Evolutionary conservation across 2,888 invertebrate species (phyloP), one percentile per base, ranked within the genome.

Genomic region (Thera obeliscata): DNA sequence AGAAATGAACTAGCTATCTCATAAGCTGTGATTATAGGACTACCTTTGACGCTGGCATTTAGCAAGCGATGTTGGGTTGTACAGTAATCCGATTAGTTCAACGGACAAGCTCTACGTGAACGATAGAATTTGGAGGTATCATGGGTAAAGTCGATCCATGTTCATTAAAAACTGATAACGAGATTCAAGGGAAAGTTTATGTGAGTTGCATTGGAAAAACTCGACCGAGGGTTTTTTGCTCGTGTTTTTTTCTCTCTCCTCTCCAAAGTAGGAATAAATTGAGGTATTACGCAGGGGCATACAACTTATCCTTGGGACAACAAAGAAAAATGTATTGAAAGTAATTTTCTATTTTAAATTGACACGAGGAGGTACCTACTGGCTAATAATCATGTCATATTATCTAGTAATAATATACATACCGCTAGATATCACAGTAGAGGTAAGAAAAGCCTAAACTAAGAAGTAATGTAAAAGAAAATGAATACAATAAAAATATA

Each of bases 21-120:
- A 52, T 69, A 63, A 50, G 50, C 64, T 61, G 56, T 61, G 60
- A 56, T 64, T 52, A 67, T 65, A 59, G 49, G 41, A 54, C 36
- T 61, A 61, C 59, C 70, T 74, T 75, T 77, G 76, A 77, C 73
- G 78, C 80, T 81, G 78, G 81, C 83, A 79, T 81, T 83, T 78
- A 54, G 60, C 62, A 67, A 80, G 82, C 78, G 79, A 81, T 81
- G 82, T 81, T 76, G 75, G 81, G 78, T 80, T 22, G 81, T 81
- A 80, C 80, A 70, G 76, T 87, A 87, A 88, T 85, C 85, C 78
- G 86, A 87, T 88, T 87, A 87, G 70, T 62, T 62, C 48, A 66
- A 64, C 56, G 59, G 64, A 64, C 69, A 66, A 66, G 58, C 69
- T 63, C 55, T 67, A 69, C 63, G 62, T 65, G 66, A 49, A 64